Conservation (phyloP, 2,113 vertebrate species). For the Hylia prasina region DNA sequence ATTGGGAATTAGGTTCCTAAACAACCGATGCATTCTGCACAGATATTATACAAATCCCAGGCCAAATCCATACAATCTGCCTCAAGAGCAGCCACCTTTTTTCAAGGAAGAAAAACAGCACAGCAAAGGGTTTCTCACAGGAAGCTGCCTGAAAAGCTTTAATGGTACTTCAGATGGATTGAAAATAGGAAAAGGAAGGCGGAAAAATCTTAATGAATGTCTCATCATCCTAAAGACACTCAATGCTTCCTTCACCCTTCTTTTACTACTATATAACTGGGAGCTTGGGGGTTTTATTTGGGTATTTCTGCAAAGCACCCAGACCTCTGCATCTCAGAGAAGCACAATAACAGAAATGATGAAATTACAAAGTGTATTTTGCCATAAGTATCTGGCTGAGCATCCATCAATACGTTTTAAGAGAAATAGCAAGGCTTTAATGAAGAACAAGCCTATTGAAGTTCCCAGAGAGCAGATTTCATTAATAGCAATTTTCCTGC, state of each 20-base stretch:
- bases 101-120: slow-evolving; percentile 75
- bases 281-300: slow-evolving; percentile 41
- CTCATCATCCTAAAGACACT: slow-evolving; percentile 76
- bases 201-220: slow-evolving; percentile 78
- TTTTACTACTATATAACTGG: slow-evolving; percentile 30
- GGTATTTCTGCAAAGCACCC: slow-evolving; percentile 12
- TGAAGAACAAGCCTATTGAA: slow-evolving; percentile 45
- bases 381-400: not conserved
- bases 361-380: slow-evolving; percentile 54
- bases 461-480: slow-evolving; percentile 38
- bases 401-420: slow-evolving; percentile 20
- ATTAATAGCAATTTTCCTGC: slow-evolving; percentile 48
- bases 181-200: slow-evolving; percentile 70
- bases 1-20: slow-evolving; percentile 81
- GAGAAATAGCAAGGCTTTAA: slow-evolving; percentile 25
- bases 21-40: slow-evolving; percentile 75
- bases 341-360: slow-evolving; percentile 18
- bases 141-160: slow-evolving; percentile 86
- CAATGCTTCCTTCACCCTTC: slow-evolving; percentile 56
- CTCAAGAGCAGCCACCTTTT: slow-evolving; percentile 79
- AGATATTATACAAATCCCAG: slow-evolving; percentile 81
- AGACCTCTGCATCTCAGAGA: not conserved
- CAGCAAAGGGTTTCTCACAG: slow-evolving; percentile 80
- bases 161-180: slow-evolving; percentile 80
- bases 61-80: slow-evolving; percentile 71